phyloP scores from a whole-genome alignment of 2,888 invertebrate genomes.

The Lacanobia oleracea region DNA sequence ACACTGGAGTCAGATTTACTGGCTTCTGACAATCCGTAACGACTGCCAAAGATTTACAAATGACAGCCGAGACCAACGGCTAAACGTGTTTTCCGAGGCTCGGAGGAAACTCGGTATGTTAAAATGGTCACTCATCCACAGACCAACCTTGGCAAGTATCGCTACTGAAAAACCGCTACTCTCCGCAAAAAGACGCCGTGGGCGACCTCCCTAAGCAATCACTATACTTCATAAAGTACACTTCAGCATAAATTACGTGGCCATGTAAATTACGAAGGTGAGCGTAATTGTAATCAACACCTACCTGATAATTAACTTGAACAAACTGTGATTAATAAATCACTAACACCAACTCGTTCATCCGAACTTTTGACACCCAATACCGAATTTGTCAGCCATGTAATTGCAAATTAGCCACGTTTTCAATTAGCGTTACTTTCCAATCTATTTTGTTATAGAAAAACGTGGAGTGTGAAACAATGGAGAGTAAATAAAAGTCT shows the following conservation, averaged over 20 bases:
- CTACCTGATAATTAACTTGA: conserved; percentile 30
- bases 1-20: no score
- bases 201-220: not conserved
- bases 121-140: no score
- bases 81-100: no score
- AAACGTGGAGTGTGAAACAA: conserved; percentile 6
- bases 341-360: conserved; percentile 42
- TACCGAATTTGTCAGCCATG: conserved; percentile 49
- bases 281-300: conserved; percentile 36
- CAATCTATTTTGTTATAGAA: conserved; percentile 18
- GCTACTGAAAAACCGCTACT: no score
- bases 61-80: no score
- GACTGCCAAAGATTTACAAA: no score
- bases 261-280: conserved; percentile 5
- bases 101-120: no score
- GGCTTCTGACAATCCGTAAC: no score
- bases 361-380: conserved; percentile 42
- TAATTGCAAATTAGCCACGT: conserved; percentile 46
- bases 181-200: no score
- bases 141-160: no score
- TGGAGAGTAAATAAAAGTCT: not conserved
- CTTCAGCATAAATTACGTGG: not conserved
- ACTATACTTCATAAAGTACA: not conserved
- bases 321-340: conserved; percentile 49
- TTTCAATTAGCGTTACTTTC: conserved; percentile 47